Percentiles rank a stretch among this genome's conserved stretches.
phyloP scores from a whole-genome alignment of 1,140 invertebrate species.

The Gryllus bimaculatus region DNA sequence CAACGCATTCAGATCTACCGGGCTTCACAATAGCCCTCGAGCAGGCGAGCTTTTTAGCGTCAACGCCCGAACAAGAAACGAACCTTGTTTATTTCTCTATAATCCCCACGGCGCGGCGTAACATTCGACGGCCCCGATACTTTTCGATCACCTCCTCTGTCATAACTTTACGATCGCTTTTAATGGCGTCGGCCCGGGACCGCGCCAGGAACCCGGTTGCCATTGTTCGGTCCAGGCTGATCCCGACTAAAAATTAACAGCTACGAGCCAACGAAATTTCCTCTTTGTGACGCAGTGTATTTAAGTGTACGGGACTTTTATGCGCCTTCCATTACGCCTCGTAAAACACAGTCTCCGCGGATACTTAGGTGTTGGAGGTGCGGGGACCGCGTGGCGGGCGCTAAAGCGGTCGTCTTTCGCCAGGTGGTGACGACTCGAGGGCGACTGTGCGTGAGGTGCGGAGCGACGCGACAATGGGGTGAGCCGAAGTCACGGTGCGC shows the following conservation, averaged over 20 bases:
- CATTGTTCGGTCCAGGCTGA: background rate
- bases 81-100: background rate
- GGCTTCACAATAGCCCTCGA: too few relatives aligned
- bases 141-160: background rate
- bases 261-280: background rate
- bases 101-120: background rate
- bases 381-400: too few relatives aligned
- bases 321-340: background rate
- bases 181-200: background rate
- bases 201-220: too few relatives aligned
- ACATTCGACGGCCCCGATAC: background rate
- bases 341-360: background rate
- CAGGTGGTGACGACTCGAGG: too few relatives aligned
- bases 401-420: too few relatives aligned
- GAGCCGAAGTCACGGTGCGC: too few relatives aligned
- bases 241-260: background rate
- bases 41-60: too few relatives aligned
- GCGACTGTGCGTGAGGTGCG: too few relatives aligned
- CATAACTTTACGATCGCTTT: background rate
- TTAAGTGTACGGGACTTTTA: conserved; percentile 4
- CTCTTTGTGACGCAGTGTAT: background rate
- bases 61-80: background rate
- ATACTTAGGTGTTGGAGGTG: background rate
- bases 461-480: too few relatives aligned
- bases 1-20: too few relatives aligned